Conservation (phyloP, 2,888 invertebrate genomes). For the Serrognathus titanus region DNA sequence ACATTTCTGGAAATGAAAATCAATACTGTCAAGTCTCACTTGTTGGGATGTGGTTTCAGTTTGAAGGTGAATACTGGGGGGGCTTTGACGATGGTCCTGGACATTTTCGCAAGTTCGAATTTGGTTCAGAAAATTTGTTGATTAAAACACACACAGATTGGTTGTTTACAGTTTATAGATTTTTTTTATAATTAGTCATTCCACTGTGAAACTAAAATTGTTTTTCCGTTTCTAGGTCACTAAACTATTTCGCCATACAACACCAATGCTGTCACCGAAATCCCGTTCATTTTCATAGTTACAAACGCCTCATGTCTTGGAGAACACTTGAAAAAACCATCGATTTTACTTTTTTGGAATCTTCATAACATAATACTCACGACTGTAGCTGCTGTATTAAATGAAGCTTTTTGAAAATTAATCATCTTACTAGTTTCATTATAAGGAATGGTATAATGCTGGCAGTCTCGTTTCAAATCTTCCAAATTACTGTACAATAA, state of each 20-base stretch:
- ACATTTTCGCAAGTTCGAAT: constrained; percentile 9
- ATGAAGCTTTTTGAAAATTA: constrained; percentile 47
- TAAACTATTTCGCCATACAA: constrained; percentile 22
- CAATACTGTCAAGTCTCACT: constrained; percentile 2
- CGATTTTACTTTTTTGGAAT: background rate
- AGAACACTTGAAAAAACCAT: constrained; percentile 21
- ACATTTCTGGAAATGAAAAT: too few relatives aligned
- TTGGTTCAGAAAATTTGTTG: background rate
- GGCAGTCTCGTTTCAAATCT: constrained; percentile 49
- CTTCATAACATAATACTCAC: constrained; percentile 42
- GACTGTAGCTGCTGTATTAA: constrained; percentile 44
- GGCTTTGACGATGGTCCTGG: constrained; percentile 15
- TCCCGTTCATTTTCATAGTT: constrained; percentile 25
- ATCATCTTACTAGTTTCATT: constrained; percentile 35
- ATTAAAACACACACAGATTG: too few relatives aligned
- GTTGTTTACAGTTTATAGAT: too few relatives aligned
- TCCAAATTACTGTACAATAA: constrained; percentile 49
- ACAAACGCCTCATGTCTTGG: constrained; percentile 26
- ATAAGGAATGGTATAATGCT: constrained; percentile 52
- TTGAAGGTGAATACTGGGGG: constrained; percentile 10
- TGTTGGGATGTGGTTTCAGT: constrained; percentile 8
- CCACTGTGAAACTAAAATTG: constrained; percentile 8
- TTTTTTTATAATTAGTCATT: too few relatives aligned
- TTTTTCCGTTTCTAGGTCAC: constrained; percentile 5
- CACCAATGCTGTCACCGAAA: constrained; percentile 24